Evolutionary conservation across 1,140 invertebrate genomes (phyloP).

Genomic region (Psilanteris sp.): DNA sequence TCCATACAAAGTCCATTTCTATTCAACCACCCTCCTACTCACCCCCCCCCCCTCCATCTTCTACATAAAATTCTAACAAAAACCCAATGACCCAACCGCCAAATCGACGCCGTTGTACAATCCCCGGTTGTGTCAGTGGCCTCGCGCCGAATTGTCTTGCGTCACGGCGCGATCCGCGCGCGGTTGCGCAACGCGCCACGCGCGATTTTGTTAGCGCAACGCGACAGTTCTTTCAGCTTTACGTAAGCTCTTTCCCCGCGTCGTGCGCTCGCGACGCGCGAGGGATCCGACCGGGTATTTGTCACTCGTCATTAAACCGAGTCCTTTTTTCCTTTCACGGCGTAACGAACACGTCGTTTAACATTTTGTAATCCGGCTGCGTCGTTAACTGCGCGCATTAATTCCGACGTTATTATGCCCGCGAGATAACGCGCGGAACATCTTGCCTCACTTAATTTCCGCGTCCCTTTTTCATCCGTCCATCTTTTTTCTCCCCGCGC

Average conservation of each 20-base stretch:
- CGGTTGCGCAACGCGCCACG: conserved; percentile 30
- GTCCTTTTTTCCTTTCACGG: background rate
- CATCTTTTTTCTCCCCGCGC: no score
- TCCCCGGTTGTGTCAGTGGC: conserved; percentile 19
- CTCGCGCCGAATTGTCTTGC: conserved; percentile 27
- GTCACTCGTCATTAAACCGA: conserved; percentile 31
- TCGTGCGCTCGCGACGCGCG: background rate
- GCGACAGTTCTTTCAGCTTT: conserved; percentile 36
- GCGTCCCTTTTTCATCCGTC: conserved; percentile 40
- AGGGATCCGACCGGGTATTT: conserved; percentile 3
- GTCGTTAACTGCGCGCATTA: conserved; percentile 32
- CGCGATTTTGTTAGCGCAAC: conserved; percentile 35
- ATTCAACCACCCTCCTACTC: no score
- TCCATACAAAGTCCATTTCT: no score
- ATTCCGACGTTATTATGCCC: conserved; percentile 30
- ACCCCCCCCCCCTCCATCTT: no score
- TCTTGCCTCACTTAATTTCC: conserved; percentile 54
- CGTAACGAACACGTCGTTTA: conserved; percentile 33
- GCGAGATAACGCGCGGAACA: conserved; percentile 37
- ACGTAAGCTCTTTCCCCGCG: conserved; percentile 2
- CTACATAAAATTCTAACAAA: no score
- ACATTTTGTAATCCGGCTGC: conserved; percentile 36
- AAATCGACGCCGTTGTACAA: conserved; percentile 11
- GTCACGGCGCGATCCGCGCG: conserved; percentile 6
- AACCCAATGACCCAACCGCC: background rate